Evolutionary conservation across 2,888 invertebrate species (phyloP).

Genomic region (Biston stratarius): DNA sequence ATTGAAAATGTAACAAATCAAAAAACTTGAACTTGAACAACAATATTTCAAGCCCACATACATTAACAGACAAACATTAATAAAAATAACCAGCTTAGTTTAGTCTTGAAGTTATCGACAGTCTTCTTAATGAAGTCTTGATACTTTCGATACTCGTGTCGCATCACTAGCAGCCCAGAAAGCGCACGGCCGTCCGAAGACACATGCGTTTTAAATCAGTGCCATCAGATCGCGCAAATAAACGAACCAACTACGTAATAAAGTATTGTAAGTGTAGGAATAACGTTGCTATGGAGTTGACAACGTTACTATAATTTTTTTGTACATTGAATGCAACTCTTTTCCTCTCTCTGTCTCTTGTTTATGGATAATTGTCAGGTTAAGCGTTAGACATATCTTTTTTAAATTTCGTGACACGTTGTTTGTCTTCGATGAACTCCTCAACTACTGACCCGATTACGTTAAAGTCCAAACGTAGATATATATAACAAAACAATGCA

Average conservation of each 20-base stretch:
- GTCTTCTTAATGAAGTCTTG: neutral
- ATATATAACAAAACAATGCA: too few relatives aligned
- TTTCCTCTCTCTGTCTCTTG: too few relatives aligned
- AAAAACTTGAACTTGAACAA: too few relatives aligned
- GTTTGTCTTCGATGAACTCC: too few relatives aligned
- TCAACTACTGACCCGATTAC: too few relatives aligned
- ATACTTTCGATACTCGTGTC: neutral
- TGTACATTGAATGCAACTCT: neutral
- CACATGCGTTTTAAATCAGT: conserved; percentile 80
- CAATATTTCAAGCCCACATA: too few relatives aligned
- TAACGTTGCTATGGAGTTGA: conserved; percentile 54
- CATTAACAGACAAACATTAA: too few relatives aligned
- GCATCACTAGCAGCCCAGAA: conserved; percentile 50
- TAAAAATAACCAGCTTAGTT: neutral
- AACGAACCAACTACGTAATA: conserved; percentile 74
- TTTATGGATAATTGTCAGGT: too few relatives aligned
- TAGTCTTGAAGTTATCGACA: neutral
- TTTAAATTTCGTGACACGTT: too few relatives aligned
- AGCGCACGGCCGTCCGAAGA: conserved; percentile 71
- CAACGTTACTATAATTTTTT: neutral
- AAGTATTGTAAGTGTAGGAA: conserved; percentile 73
- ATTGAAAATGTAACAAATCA: too few relatives aligned
- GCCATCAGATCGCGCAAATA: conserved; percentile 76
- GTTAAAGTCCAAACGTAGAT: too few relatives aligned
- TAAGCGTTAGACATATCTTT: too few relatives aligned